A percentile compares a stretch with the other conserved stretches of the same genome.
phyloP scores from a whole-genome alignment of 2,797 vertebrate species.

The Eulemur rubriventer region DNA sequence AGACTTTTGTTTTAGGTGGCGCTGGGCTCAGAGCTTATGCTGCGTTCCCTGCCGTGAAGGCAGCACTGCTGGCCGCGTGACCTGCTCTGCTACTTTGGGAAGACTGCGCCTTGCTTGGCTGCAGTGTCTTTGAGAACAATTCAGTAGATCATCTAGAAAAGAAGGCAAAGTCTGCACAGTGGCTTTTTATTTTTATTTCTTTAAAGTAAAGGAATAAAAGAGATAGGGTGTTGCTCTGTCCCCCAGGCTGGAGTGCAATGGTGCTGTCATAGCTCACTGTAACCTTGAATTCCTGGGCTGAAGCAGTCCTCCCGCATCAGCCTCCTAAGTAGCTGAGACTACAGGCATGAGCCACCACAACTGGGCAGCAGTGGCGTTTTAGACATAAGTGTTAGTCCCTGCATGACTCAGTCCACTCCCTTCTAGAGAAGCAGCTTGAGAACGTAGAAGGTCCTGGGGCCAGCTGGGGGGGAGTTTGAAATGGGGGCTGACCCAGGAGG shows the following conservation, averaged over 20 bases:
- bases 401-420: accelerated
- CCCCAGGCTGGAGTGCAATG: background rate
- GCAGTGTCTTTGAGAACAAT: background rate
- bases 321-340: background rate
- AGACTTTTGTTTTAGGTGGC: accelerated
- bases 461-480: background rate
- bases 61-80: accelerated
- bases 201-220: background rate
- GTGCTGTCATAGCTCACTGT: background rate
- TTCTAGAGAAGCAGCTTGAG: accelerated
- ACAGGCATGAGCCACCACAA: background rate
- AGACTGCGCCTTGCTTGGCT: background rate
- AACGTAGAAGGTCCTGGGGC: accelerated
- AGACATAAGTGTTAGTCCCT: background rate
- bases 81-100: accelerated
- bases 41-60: too few species aligned
- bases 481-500: background rate
- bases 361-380: background rate
- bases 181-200: background rate
- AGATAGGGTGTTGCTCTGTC: background rate
- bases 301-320: background rate
- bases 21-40: accelerated
- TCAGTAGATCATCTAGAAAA: background rate
- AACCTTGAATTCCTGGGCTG: background rate
- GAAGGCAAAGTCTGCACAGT: background rate